Base-by-base conservation (phyloP, 2,797 vertebrate species). In the Sebastes vulpes region DNA sequence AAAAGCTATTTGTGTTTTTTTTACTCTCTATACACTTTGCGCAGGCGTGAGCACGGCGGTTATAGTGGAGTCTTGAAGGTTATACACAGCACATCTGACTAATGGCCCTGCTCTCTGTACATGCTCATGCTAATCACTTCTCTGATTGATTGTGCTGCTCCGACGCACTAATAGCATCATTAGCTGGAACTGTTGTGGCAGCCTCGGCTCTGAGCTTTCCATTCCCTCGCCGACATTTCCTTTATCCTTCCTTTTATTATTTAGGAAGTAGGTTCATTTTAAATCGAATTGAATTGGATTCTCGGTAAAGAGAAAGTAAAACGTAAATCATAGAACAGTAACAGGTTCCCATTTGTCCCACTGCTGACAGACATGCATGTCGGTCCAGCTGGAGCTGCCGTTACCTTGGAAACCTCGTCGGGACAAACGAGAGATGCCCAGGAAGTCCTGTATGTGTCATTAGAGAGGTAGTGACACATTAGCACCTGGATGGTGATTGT, bases 61-160 rank as follows among this genome's bases (percentile, higher is more conserved):
- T 70, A 75, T 61, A 86, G 77, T 74, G 2, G 58, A 90, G 79
- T 87, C 79, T 82, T 87, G 86, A 92, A 92, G 89, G 92, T 92
- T 93, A 89, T 31, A 82, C 82, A 78, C 79, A 78, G 80, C 81
- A 72, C 89, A 85, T 92, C 86, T 90, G 90, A 93, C 94, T 93
- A 95, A 95, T 94, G 91, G 87, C 78, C 86, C 87, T 12, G 73
- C 86, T 86, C 88, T 88, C 83, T 81, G 80, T 89, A 92, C 92
- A 92, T 87, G 90, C 90, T 92, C 90, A 93, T 88, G 86, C 91
- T 94, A 95, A 95, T 95, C 92, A 95, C 92, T 92, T 83, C 82
- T 85, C 77, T 93, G 95, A 96, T 94, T 94, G 91, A 96, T 94
- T 85, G 79, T 77, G 77, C 85, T 86, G 87, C 92, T 85, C 68